Base-by-base conservation (phyloP, 1,140 invertebrate species). In the Rhynchophorus ferrugineus region DNA sequence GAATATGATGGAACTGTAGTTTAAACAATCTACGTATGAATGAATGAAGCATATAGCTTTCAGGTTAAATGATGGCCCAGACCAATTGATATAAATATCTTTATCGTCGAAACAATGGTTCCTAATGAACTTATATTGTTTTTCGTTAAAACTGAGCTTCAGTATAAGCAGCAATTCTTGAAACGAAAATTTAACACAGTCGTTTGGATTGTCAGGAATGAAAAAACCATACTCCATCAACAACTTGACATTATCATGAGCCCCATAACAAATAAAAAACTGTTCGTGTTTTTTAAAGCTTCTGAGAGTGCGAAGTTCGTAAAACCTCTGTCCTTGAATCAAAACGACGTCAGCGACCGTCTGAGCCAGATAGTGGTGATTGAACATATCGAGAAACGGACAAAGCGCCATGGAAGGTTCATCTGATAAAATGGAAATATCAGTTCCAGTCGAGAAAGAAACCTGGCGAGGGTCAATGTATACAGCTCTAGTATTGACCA, bases 341-440 rank as follows among this genome's bases (percentile, higher is more conserved):
- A 69, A 54, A 66, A 68, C 36, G 34, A 78, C 61, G 20, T 68
- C 68, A 20, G 77, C 77, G 7, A 68, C 61, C 2, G 78, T 77
- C 48, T 64, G 60, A 17, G 80, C 77, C 20, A 71, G 49, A 49
- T 71, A 62, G 9, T 75, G 75, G 67, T 91, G 88, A 75, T 91
- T 91, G 44, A 90, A 76, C 50, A 91, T 72, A 70, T 91, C 89
- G 16, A 91, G 65, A 57, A 82, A 85, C 2, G 89, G 89, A 36
- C 83, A 84, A 13, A 91, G 65, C 5, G 85, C 86, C 59, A 83
- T 69, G 62, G 71, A 75, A 33, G 82, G 75, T 44, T 75, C 67
- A 56, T 76, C 71, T 43, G 61, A 65, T 49, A 78, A 59, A 18
- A 46, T 53, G 24, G n/a, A 22, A 19, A 24, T n/a, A 45, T 39